Conservation (phyloP, 1,140 invertebrate genomes). For the Rhizoglyphus robini region DNA sequence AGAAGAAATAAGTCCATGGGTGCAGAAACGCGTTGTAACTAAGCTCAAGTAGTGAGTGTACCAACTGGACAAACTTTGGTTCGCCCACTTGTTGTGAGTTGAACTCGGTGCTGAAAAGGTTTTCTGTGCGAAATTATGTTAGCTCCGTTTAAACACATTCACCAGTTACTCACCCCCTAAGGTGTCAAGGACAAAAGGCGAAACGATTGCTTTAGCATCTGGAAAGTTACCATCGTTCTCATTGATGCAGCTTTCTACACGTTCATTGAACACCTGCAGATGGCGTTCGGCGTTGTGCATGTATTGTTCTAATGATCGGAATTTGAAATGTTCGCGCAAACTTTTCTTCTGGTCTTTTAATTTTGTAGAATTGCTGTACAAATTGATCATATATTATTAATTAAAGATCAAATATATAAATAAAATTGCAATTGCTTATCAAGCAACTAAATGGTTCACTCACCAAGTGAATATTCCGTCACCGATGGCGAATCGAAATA, state of each 20-base stretch:
- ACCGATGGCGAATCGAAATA: constrained; percentile 1
- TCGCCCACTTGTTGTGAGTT: constrained; percentile 11
- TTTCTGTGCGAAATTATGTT: constrained; percentile 15
- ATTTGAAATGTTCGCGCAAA: neutral
- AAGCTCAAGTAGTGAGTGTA: neutral
- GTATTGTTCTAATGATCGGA: constrained; percentile 3
- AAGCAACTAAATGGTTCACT: neutral
- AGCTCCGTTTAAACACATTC: too few relatives aligned
- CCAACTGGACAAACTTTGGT: constrained; percentile 4
- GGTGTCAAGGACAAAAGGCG: constrained; percentile 2
- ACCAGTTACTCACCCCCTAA: constrained; percentile 13
- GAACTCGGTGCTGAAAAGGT: constrained; percentile 4
- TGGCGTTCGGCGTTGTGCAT: neutral
- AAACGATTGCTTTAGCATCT: constrained; percentile 3
- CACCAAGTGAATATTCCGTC: constrained; percentile 16
- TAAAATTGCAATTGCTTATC: neutral
- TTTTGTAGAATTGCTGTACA: neutral
- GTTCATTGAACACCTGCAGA: constrained; percentile 5
- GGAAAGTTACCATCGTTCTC: neutral
- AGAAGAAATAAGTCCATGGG: constrained; percentile 13
- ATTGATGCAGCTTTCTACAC: neutral
- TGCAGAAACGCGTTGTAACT: neutral
- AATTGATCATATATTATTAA: neutral
- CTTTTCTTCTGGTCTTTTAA: neutral
- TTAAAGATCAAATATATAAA: neutral